Evolutionary conservation across 2,113 vertebrate genomes (phyloP), one percentile per base, ranked within the genome.

Genomic region (Prolemur simus): DNA sequence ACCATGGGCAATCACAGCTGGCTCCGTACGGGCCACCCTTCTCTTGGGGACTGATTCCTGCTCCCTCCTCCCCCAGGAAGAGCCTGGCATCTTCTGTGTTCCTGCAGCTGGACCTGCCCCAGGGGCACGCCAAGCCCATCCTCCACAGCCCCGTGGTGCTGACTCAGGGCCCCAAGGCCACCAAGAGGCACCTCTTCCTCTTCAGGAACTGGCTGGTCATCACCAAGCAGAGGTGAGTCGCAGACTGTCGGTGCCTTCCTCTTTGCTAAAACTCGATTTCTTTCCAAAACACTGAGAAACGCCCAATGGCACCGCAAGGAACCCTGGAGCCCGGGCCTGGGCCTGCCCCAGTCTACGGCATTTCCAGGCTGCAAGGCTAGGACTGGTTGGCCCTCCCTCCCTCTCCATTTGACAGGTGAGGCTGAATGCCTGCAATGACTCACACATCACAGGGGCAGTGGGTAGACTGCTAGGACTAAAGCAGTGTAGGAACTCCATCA

Each of bases 221-320:
- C 0, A 93, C 98, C 45, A 99, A 99, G 94, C 89, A 98, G 95
- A 99, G 99, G 99, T 99, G 92, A 98, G 97, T 63, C 11, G 37
- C 4, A 5, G 8, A 20, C 83, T 0, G 6, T 42, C 23, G 1
- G 47, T 29, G 18, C 5, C 27, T 21, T 73, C 47, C 13, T 58
- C 42, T 95, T 34, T n/a, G 37, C 73, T 42, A 13, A 64, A 37
- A 73, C 64, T 37, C 27, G 20, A 4, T 68, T 42, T 73, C 56
- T 25, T 73, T 34, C 45, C 32, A 39, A 63, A 21, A 64, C 32
- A 34, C 29, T 63, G 29, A 20, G 6, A 80, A 27, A 15, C 3
- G 1, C 45, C 27, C 39, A 42, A 17, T 0, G 2, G 21, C 64
- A 21, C 58, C 0, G 2, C 49, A n/a, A 25, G 66, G 56, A 34